phyloP scores from a whole-genome alignment of 2,888 invertebrate genomes.

The Tetragonisca angustula region DNA sequence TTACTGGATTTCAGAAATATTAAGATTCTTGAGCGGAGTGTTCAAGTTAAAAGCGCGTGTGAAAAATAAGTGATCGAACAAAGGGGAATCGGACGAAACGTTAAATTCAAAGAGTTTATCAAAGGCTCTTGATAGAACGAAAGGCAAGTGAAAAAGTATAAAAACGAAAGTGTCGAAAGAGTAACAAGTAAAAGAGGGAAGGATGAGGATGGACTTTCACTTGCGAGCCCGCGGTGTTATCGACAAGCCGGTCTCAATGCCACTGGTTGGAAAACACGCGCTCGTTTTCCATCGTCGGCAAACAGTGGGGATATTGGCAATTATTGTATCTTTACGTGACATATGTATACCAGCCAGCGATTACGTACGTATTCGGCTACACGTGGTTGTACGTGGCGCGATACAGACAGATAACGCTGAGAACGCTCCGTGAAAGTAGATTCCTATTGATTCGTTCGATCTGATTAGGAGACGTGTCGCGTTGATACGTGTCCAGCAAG shows the following conservation, averaged over 20 bases:
- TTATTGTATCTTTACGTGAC: conserved; percentile 77
- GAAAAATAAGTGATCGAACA: too few species aligned
- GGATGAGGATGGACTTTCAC: conserved; percentile 1
- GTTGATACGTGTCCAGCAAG: neutral
- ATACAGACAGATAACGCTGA: neutral
- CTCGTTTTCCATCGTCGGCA: conserved; percentile 67
- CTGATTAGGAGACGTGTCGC: neutral
- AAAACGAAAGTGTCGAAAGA: too few species aligned
- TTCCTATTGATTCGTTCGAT: conserved; percentile 28
- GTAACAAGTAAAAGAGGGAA: too few species aligned
- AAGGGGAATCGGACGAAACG: too few species aligned
- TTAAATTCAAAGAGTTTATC: neutral
- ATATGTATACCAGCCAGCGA: conserved; percentile 6
- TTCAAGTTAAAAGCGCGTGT: too few species aligned
- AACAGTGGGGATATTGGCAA: conserved; percentile 75
- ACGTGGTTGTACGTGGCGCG: conserved; percentile 4
- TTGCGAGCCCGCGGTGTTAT: conserved; percentile 62
- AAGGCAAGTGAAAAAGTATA: too few species aligned
- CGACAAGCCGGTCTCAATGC: conserved; percentile 73
- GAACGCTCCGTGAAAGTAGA: conserved; percentile 4
- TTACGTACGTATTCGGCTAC: neutral
- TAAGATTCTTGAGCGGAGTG: neutral
- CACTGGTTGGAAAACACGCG: conserved; percentile 75
- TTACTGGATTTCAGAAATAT: neutral
- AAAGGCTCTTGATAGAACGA: neutral